Evolutionary conservation across 2,113 vertebrate species (phyloP).

Genomic region (Penelope pileata): DNA sequence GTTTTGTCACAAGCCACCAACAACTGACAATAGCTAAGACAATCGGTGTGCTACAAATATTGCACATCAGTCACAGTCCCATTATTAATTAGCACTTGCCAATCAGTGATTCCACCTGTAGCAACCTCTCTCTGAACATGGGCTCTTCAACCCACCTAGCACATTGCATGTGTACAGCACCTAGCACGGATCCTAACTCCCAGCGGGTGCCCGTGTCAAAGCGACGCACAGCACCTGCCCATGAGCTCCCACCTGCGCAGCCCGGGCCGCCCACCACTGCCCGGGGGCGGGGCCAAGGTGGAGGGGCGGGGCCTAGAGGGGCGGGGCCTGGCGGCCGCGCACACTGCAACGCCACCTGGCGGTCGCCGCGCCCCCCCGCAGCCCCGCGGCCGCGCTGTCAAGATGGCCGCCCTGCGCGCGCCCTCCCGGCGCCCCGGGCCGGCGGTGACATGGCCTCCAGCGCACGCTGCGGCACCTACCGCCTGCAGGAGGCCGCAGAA

Average conservation of each 20-base stretch:
- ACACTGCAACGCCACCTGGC: slow-evolving; percentile 73
- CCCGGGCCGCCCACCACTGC: no score
- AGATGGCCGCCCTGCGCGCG: slow-evolving; percentile 70
- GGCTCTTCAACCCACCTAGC: rapidly evolving
- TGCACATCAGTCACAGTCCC: background rate
- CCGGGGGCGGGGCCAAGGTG: no score
- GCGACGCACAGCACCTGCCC: rapidly evolving
- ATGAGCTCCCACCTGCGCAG: no score
- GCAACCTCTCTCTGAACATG: rapidly evolving
- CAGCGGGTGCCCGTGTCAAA: rapidly evolving
- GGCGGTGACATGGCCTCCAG: slow-evolving; percentile 32
- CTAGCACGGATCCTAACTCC: rapidly evolving
- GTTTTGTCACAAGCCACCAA: background rate
- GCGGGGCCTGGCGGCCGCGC: background rate
- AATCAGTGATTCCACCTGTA: no score
- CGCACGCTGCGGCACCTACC: slow-evolving; percentile 21
- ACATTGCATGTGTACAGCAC: rapidly evolving
- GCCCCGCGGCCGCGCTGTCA: background rate
- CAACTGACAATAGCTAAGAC: background rate
- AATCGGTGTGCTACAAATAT: rapidly evolving
- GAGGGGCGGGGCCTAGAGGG: no score
- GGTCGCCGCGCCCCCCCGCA: background rate
- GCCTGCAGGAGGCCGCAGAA: slow-evolving; percentile 49
- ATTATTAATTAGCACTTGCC: rapidly evolving
- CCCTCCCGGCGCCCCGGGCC: background rate